phyloP scores from a whole-genome alignment of 2,797 vertebrate species.

The Ctenochaetus hawaiiensis region DNA sequence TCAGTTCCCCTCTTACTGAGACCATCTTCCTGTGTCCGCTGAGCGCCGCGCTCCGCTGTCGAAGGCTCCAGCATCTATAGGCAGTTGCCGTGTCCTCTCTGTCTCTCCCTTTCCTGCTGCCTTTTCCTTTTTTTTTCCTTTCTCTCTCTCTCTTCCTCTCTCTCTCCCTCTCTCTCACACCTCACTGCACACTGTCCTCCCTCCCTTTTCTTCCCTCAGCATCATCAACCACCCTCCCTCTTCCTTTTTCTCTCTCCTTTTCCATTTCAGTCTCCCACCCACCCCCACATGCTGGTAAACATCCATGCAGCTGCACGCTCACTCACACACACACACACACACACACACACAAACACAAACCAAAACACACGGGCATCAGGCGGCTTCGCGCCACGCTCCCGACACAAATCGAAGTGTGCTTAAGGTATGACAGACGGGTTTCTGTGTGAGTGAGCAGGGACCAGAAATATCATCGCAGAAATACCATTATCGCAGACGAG shows the following conservation, averaged over 20 bases:
- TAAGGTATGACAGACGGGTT: constrained; percentile 55
- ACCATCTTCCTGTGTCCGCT: constrained; percentile 87
- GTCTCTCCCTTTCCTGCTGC: constrained; percentile 77
- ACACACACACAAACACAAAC: not conserved
- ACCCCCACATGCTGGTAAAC: constrained; percentile 69
- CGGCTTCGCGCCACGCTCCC: constrained; percentile 6
- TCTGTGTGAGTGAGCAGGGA: constrained; percentile 46
- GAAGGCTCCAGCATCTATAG: constrained; percentile 86
- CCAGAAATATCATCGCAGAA: constrained; percentile 43
- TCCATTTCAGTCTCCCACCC: constrained; percentile 53
- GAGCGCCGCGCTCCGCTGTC: constrained; percentile 78
- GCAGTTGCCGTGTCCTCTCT: constrained; percentile 78
- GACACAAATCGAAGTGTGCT: constrained; percentile 60
- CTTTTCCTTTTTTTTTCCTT: constrained; percentile 77
- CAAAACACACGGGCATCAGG: constrained; percentile 6
- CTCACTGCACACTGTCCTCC: constrained; percentile 68
- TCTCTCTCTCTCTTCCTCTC: not conserved
- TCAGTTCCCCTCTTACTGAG: constrained; percentile 93
- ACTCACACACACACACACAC: not conserved
- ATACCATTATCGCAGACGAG: constrained; percentile 31
- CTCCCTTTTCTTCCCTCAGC: constrained; percentile 74
- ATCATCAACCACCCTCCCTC: constrained; percentile 60
- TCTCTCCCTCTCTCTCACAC: constrained; percentile 44
- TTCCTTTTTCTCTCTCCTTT: constrained; percentile 22
- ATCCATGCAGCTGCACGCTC: constrained; percentile 53